Percentiles rank a stretch among this genome's conserved stretches.
These are phyloP conservation scores for Leucoraja erinaceus DNA, from an alignment of 2,113 vertebrate genomes.

Conservation along the genomic window DNA sequence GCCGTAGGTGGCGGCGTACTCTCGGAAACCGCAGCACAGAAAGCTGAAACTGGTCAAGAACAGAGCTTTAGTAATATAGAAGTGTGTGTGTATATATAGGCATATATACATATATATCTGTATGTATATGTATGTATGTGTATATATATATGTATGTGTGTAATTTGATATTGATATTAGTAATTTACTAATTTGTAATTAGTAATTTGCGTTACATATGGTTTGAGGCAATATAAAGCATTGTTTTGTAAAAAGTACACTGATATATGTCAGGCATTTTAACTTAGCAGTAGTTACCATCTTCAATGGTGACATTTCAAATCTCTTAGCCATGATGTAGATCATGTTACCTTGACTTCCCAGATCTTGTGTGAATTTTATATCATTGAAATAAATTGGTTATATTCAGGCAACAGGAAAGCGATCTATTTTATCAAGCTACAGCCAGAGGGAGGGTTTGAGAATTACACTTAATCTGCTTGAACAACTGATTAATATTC, in stretches of 20 bases:
- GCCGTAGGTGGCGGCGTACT: no score
- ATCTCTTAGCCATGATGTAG: no score
- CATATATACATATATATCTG: no score
- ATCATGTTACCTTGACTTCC: not conserved
- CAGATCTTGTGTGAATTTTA: not conserved
- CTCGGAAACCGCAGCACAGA: no score
- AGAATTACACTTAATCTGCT: not conserved
- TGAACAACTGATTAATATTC: constrained; percentile 21
- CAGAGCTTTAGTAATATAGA: no score
- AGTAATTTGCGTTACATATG: not conserved
- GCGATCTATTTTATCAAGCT: not conserved
- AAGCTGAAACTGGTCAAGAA: no score
- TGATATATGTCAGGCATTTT: not conserved
- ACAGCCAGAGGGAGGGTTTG: not conserved
- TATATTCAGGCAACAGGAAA: not conserved
- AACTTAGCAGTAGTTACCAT: not conserved
- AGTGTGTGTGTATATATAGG: no score
- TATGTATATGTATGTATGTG: no score
- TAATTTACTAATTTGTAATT: no score
- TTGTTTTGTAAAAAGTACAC: not conserved
- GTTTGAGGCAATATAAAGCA: not conserved
- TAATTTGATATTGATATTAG: no score
- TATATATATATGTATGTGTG: no score
- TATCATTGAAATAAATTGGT: not conserved
- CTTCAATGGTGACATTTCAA: not conserved